Percentiles rank a stretch among this genome's conserved stretches.
Evolutionary conservation across 2,888 invertebrate genomes (phyloP).

Genomic region (Eristalis tenax): DNA sequence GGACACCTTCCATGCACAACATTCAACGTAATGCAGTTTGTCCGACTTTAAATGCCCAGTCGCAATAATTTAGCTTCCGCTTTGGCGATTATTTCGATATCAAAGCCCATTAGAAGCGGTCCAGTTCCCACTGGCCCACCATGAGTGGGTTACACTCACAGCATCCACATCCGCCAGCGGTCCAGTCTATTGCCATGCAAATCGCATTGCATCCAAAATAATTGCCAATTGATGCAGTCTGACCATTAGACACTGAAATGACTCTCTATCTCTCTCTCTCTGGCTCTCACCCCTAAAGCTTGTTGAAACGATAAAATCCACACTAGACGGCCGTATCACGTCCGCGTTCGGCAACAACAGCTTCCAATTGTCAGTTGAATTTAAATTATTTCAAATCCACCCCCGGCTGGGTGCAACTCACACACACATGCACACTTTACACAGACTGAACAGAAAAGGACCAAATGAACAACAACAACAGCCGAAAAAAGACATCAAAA

Average conservation of each 20-base stretch:
- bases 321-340: slow-evolving; percentile 32
- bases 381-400: slow-evolving; percentile 66
- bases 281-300: not conserved
- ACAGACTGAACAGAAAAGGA: not conserved
- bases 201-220: slow-evolving; percentile 55
- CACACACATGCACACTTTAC: not conserved
- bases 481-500: slow-evolving; percentile 1
- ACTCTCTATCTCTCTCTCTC: slow-evolving; percentile 17
- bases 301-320: slow-evolving; percentile 19
- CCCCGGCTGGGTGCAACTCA: not conserved
- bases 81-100: slow-evolving; percentile 61
- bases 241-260: slow-evolving; percentile 41
- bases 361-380: slow-evolving; percentile 60
- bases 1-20: not conserved
- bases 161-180: not conserved
- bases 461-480: not conserved
- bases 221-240: slow-evolving; percentile 70
- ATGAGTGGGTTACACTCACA: not conserved
- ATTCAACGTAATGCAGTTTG: not conserved
- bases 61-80: slow-evolving; percentile 45
- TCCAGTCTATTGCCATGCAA: slow-evolving; percentile 63
- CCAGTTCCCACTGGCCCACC: slow-evolving; percentile 20
- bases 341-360: slow-evolving; percentile 52
- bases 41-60: slow-evolving; percentile 9
- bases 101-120: slow-evolving; percentile 31